These are phyloP conservation scores for Coluber constrictor DNA, from an alignment of 2,797 vertebrate species.

Conservation along the genomic window DNA sequence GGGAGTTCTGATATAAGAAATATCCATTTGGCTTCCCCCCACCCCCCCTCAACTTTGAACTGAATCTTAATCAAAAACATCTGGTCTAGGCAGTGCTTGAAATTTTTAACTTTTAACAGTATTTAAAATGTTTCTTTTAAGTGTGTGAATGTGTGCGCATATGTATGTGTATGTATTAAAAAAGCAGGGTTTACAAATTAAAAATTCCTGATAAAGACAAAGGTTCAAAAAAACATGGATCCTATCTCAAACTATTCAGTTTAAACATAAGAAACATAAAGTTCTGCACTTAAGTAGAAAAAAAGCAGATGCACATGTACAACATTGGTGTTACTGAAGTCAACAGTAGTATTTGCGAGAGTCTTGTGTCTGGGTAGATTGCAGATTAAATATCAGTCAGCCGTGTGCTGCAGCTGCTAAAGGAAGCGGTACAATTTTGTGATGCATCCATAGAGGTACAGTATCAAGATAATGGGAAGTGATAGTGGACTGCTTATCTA, in stretches of 20 bases:
- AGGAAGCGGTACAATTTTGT: not conserved
- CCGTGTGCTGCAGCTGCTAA: not conserved
- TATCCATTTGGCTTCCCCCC: not conserved
- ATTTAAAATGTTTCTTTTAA: not conserved
- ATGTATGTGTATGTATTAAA: not conserved
- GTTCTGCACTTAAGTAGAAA: not conserved
- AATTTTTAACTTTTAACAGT: not conserved
- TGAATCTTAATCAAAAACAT: not conserved
- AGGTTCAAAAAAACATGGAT: not conserved
- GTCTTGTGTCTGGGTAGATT: not conserved
- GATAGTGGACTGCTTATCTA: not conserved
- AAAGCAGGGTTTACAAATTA: not conserved
- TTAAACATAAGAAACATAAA: not conserved
- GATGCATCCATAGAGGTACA: not conserved
- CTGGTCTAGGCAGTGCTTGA: not conserved
- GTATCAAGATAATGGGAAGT: not conserved
- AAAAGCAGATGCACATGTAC: not conserved
- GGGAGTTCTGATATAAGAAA: not conserved
- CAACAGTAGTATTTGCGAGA: not conserved
- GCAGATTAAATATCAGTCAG: not conserved
- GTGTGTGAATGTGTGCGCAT: accelerated
- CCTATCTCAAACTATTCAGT: not conserved
- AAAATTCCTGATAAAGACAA: not conserved
- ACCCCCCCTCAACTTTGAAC: not conserved
- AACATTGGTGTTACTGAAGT: not conserved